phyloP scores from a whole-genome alignment of 2,113 vertebrate species.

The Brachirus orientalis region DNA sequence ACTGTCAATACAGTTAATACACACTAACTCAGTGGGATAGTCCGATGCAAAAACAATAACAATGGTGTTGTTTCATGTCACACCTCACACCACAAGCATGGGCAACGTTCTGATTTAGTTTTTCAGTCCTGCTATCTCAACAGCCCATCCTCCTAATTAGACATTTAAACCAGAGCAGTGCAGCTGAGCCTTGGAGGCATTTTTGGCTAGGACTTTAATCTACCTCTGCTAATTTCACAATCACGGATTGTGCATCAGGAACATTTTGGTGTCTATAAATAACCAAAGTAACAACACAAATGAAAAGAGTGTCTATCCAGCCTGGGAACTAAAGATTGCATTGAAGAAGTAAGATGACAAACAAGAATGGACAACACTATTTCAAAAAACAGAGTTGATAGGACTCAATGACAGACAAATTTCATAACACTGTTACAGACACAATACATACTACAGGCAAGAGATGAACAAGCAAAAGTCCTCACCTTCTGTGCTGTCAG shows the following conservation, averaged over 20 bases:
- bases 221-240: constrained; percentile 44
- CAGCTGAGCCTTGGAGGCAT: constrained; percentile 38
- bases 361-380: background rate
- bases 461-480: constrained; percentile 32
- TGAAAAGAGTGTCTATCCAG: constrained; percentile 13
- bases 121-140: constrained; percentile 34
- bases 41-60: constrained; percentile 8
- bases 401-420: background rate
- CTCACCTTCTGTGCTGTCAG: constrained; percentile 90
- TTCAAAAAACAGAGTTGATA: background rate
- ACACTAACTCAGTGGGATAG: constrained; percentile 5
- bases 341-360: too few species aligned
- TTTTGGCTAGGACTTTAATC: constrained; percentile 54
- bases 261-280: constrained; percentile 60
- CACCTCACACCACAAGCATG: background rate
- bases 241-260: constrained; percentile 33
- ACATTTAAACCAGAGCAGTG: constrained; percentile 22
- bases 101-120: constrained; percentile 45
- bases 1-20: background rate
- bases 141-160: constrained; percentile 35
- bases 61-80: constrained; percentile 5
- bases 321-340: too few species aligned
- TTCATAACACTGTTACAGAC: constrained; percentile 14
- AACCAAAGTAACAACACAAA: constrained; percentile 38
- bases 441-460: constrained; percentile 29